Conservation (phyloP, 2,888 invertebrate genomes). For the Sphinx pinastri region DNA sequence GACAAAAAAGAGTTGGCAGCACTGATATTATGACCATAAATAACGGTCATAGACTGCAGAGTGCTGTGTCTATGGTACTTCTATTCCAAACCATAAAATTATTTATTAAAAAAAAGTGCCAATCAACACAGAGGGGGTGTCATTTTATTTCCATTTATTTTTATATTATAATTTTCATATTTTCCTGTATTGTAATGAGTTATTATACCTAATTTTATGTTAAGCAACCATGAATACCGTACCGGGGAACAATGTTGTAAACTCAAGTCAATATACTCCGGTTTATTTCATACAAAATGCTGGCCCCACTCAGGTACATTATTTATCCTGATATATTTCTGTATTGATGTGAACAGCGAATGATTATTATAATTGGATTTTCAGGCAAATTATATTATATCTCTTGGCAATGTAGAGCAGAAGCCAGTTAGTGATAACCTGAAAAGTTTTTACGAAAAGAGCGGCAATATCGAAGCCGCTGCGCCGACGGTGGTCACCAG, state of each 20-base stretch:
- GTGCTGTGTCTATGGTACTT: background rate
- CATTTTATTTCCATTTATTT: slow-evolving; percentile 40
- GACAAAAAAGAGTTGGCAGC: too few relatives aligned
- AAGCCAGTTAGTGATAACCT: slow-evolving; percentile 73
- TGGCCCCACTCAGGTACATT: slow-evolving; percentile 70
- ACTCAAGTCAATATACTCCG: slow-evolving; percentile 76
- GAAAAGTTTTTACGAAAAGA: slow-evolving; percentile 78
- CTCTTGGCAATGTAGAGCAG: slow-evolving; percentile 56
- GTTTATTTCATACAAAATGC: slow-evolving; percentile 75
- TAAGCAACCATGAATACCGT: slow-evolving; percentile 65
- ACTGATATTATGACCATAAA: background rate
- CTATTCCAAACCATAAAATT: background rate
- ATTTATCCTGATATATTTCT: slow-evolving; percentile 42
- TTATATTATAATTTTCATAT: slow-evolving; percentile 35
- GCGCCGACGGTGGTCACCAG: slow-evolving; percentile 50
- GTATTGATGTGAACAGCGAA: slow-evolving; percentile 33
- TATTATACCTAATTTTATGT: slow-evolving; percentile 42
- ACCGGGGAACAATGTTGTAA: slow-evolving; percentile 66
- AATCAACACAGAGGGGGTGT: slow-evolving; percentile 37
- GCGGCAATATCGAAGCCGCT: slow-evolving; percentile 73
- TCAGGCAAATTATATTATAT: slow-evolving; percentile 64
- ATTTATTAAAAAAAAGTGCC: slow-evolving; percentile 32
- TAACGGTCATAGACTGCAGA: background rate
- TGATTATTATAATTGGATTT: slow-evolving; percentile 40
- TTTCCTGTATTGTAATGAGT: slow-evolving; percentile 46